Evolutionary conservation across 2,797 vertebrate genomes (phyloP).

Genomic region (Echiichthys vipera): DNA sequence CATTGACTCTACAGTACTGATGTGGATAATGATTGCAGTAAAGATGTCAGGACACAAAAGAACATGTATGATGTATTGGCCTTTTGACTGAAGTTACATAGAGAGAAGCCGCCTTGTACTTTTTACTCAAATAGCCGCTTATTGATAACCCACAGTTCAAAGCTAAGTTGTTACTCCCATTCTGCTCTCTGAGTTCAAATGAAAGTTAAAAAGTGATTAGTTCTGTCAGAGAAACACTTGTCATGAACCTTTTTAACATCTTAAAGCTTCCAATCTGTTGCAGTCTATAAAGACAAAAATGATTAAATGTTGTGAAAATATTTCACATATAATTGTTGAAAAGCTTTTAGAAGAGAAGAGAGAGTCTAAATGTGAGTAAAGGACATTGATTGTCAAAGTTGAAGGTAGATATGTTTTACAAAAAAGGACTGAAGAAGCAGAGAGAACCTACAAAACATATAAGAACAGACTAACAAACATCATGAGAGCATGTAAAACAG

Average conservation of each 20-base stretch:
- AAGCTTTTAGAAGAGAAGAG: no score
- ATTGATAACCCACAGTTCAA: conserved; percentile 21
- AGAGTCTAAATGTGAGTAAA: no score
- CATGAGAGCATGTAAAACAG: no score
- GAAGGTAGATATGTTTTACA: background rate
- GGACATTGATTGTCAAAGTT: background rate
- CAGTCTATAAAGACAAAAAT: background rate
- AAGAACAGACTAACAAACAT: no score
- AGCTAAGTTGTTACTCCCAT: conserved; percentile 25
- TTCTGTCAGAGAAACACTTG: background rate
- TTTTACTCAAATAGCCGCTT: conserved; percentile 26
- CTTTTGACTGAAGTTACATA: conserved; percentile 16
- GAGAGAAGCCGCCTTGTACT: background rate
- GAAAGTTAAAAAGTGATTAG: background rate
- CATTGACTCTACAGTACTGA: background rate
- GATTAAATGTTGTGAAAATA: background rate
- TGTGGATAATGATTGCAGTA: conserved; percentile 17
- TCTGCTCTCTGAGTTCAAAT: no score
- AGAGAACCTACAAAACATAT: no score
- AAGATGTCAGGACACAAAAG: background rate
- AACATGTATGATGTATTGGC: background rate
- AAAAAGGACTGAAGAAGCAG: no score
- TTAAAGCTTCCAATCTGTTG: background rate
- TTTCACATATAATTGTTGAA: no score
- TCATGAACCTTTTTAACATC: no score